phyloP scores from a whole-genome alignment of 2,113 vertebrate genomes.

The Steatornis caripensis region DNA sequence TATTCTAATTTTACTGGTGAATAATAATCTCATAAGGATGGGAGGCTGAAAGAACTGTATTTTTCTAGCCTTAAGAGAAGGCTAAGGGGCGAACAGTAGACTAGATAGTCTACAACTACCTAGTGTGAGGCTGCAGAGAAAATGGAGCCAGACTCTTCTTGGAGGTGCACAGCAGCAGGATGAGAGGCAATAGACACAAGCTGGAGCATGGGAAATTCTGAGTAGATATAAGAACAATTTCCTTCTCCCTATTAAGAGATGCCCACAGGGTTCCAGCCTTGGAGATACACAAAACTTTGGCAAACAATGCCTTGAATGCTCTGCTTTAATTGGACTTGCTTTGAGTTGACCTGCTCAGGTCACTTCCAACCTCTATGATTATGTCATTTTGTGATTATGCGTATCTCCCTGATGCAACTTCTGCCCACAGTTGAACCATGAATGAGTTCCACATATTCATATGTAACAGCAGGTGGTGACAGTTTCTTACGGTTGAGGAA shows the following conservation, averaged over 20 bases:
- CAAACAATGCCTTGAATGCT: background rate
- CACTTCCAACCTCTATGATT: background rate
- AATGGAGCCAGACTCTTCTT: background rate
- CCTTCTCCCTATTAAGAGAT: rapidly evolving
- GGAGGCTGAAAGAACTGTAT: background rate
- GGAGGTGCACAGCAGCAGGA: background rate
- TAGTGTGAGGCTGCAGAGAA: background rate
- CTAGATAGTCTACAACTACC: rapidly evolving
- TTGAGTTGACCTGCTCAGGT: background rate
- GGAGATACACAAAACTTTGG: background rate
- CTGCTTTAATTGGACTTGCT: background rate
- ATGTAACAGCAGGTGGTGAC: background rate
- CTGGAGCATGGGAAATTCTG: background rate
- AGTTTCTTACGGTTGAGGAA: background rate
- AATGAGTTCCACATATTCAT: background rate
- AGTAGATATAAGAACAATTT: background rate
- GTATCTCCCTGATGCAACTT: background rate
- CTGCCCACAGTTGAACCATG: background rate
- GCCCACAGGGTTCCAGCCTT: background rate
- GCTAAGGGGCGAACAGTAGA: background rate
- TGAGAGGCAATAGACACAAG: background rate
- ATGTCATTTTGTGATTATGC: background rate
- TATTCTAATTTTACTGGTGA: background rate
- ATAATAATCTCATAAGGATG: background rate
- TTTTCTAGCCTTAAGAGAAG: background rate